A percentile compares a stretch with the other conserved stretches of the same genome.
Conservation (phyloP, 1,140 invertebrate genomes). For the Euschistus heros region DNA sequence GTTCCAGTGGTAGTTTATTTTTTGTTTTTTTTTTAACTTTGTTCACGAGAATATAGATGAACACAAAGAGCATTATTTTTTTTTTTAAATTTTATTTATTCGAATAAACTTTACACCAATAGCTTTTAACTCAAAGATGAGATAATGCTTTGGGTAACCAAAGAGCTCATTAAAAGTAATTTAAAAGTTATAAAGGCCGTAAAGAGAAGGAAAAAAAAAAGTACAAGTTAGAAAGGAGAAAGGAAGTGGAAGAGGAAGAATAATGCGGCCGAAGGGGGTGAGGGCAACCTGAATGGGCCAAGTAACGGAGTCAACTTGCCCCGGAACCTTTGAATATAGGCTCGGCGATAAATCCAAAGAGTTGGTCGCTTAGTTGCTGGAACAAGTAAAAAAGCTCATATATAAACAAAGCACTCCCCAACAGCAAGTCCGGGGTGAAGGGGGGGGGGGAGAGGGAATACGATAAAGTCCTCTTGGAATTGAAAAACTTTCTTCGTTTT, state of each 20-base stretch:
- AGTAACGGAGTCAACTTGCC: too few species aligned
- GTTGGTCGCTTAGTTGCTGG: background rate
- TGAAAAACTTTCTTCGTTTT: conserved; percentile 3
- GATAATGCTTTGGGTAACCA: too few species aligned
- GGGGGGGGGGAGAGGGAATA: background rate
- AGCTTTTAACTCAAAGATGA: too few species aligned
- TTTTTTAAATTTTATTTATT: too few species aligned
- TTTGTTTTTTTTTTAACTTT: too few species aligned
- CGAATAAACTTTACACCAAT: too few species aligned
- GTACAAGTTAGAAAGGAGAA: background rate
- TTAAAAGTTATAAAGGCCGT: too few species aligned
- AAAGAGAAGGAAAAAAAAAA: too few species aligned
- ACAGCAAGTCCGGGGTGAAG: background rate
- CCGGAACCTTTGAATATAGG: background rate
- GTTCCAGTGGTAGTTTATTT: too few species aligned
- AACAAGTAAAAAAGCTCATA: conserved; percentile 10
- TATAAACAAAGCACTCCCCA: conserved; percentile 1
- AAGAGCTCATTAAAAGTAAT: too few species aligned
- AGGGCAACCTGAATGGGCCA: background rate
- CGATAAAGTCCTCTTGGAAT: conserved; percentile 5
- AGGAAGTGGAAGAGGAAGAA: conserved; percentile 17
- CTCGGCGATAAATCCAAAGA: background rate
- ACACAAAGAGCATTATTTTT: too few species aligned
- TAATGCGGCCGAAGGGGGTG: conserved; percentile 6
- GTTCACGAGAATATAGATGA: too few species aligned